Base-by-base conservation (phyloP, 2,888 invertebrate genomes). In the Congeria kusceri region DNA sequence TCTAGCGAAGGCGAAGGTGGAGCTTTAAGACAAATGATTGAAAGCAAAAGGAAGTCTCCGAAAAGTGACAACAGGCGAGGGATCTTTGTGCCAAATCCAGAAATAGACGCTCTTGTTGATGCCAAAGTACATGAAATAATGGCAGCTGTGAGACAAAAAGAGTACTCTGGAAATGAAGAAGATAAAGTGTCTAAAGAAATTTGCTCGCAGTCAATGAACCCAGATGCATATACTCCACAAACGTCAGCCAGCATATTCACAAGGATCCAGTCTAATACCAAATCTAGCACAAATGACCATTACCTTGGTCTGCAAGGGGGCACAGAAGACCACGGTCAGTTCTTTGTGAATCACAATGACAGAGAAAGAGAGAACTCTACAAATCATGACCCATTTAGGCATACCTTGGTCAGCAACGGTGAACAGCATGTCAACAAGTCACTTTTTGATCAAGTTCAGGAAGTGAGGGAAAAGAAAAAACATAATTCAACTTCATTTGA, bases 61-160 rank as follows among this genome's bases (percentile, higher is more conserved):
- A 64, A 72, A 47, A 72, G 64, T 44, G 25, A 64, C 23, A 72
- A 63, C 18, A 64, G 71, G 23, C 74, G 63, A 39, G 72, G 49
- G 20, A 68, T 44, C 27, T 56, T 63, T 56, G 49, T 39, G 27
- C 70, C 64, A 28, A 74, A 83, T 44, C 80, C 83, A 3, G 63
- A 29, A 5, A 83, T 80, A 27, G 72, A 78, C 39, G 69, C 78
- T 18, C 53, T 78, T 20, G 83, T 83, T 58, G 73, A 83, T 67
- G 80, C 72, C 15, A 83, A 83, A 62, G 83, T 83, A 18, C 80
- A 80, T 29, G 67, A 80, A 64, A 83, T 83, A 20, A 58, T 83
- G 64, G 80, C 83, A 49, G 83, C 80, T 23, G 72, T 46, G 29
- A 77, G 61, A 61, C 64, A 78, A 56, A 83, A 75, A 39, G 77